Conservation (phyloP, 2,888 invertebrate genomes). For the Conops quadrifasciatus region DNA sequence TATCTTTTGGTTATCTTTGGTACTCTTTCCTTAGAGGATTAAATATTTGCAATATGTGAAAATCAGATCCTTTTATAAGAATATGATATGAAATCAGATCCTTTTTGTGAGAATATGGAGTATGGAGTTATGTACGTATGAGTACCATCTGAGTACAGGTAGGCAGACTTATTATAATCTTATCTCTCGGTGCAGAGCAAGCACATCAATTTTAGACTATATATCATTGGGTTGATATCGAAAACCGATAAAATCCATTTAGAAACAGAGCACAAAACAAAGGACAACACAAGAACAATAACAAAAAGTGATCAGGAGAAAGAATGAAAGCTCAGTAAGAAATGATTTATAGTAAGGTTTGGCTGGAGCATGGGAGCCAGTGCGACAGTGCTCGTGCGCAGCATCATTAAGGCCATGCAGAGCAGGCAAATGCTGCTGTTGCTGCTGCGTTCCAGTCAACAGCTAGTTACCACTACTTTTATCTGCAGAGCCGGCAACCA, state of each 20-base stretch:
- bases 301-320: neutral
- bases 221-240: conserved; percentile 50
- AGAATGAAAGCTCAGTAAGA: conserved; percentile 21
- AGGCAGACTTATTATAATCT: neutral
- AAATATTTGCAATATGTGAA: no score
- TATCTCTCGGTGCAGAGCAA: conserved; percentile 27
- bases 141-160: neutral
- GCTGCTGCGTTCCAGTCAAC: conserved; percentile 7
- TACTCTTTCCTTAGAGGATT: no score
- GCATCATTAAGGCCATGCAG: conserved; percentile 9
- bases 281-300: neutral
- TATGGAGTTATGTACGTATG: no score
- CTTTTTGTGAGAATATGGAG: neutral
- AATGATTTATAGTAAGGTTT: conserved; percentile 30
- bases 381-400: neutral
- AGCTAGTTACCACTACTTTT: conserved; percentile 6
- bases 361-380: conserved; percentile 1
- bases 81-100: neutral
- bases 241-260: conserved; percentile 45
- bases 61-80: neutral
- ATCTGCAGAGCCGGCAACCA: conserved; percentile 42
- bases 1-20: no score
- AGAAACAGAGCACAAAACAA: neutral
- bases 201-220: conserved; percentile 36
- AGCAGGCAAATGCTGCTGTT: neutral